phyloP scores from a whole-genome alignment of 1,140 invertebrate genomes.

The Paracyclopina nana region DNA sequence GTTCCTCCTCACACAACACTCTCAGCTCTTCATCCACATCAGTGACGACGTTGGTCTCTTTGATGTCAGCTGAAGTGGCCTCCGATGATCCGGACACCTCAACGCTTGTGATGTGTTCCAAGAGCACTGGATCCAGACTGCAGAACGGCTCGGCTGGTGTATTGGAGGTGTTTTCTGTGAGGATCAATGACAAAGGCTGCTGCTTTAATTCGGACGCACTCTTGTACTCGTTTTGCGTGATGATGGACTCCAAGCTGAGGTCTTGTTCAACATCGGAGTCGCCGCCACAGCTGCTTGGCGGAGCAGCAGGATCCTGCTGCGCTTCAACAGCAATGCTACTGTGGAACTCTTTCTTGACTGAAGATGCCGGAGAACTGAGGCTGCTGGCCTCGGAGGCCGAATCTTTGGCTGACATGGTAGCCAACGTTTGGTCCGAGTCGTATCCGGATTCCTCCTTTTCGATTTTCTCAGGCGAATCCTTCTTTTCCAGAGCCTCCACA shows the following conservation, averaged over 20 bases:
- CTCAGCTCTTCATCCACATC: constrained; percentile 3
- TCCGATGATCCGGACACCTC: neutral
- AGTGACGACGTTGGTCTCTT: neutral
- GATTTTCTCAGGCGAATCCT: too few species aligned
- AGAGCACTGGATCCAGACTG: neutral
- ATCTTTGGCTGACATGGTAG: neutral
- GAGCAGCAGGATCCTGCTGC: too few species aligned
- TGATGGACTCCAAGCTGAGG: constrained; percentile 1
- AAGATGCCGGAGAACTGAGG: too few species aligned
- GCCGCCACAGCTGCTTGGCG: too few species aligned
- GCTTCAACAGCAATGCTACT: too few species aligned
- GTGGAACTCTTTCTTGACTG: too few species aligned
- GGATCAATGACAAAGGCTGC: neutral
- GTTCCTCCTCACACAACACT: neutral
- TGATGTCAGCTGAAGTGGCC: neutral
- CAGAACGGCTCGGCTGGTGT: neutral
- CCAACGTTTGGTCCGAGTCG: constrained; percentile 7
- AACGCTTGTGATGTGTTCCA: neutral
- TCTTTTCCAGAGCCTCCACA: too few species aligned
- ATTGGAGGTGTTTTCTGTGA: neutral
- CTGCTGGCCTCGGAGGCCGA: too few species aligned
- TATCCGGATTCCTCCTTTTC: constrained; percentile 12
- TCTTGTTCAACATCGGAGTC: neutral
- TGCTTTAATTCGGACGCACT: neutral
- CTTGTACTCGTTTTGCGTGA: neutral